A percentile compares a stretch with the other conserved stretches of the same genome.
These are phyloP conservation scores for Athalia rosae DNA, from an alignment of 2,888 invertebrate genomes.

Conservation along the genomic window DNA sequence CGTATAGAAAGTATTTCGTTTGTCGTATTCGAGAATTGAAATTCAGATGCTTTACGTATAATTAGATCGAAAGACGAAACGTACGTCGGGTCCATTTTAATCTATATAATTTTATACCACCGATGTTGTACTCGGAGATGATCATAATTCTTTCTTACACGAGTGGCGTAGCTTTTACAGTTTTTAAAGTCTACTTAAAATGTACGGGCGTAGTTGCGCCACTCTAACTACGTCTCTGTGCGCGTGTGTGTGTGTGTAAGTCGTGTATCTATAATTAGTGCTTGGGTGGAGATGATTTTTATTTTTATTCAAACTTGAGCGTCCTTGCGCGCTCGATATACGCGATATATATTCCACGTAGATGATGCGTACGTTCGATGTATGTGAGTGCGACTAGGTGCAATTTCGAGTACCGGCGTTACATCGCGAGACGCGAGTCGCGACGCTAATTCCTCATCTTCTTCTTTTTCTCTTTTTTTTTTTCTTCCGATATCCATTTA, in stretches of 20 bases:
- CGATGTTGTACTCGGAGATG: no score
- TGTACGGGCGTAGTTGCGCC: background rate
- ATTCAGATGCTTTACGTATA: no score
- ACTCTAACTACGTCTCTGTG: background rate
- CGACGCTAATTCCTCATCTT: conserved; percentile 1
- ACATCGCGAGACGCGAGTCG: background rate
- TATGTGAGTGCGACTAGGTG: conserved; percentile 2
- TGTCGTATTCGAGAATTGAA: no score
- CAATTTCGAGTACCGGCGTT: conserved; percentile 9
- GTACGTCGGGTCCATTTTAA: no score
- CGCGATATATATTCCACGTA: no score
- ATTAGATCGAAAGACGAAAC: no score
- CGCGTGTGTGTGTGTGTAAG: conserved; percentile 49
- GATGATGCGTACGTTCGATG: background rate
- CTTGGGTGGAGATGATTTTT: conserved; percentile 65
- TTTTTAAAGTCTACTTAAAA: conserved; percentile 4
- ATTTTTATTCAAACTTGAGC: conserved; percentile 72
- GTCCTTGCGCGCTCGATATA: conserved; percentile 64
- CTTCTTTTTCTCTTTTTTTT: background rate
- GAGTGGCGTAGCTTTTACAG: no score
- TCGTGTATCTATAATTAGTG: conserved; percentile 71
- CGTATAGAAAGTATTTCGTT: no score
- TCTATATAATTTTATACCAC: no score
- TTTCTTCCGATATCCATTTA: background rate
- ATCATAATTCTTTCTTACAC: no score